phyloP scores from a whole-genome alignment of 2,113 vertebrate genomes.

The Pao palembangensis region DNA sequence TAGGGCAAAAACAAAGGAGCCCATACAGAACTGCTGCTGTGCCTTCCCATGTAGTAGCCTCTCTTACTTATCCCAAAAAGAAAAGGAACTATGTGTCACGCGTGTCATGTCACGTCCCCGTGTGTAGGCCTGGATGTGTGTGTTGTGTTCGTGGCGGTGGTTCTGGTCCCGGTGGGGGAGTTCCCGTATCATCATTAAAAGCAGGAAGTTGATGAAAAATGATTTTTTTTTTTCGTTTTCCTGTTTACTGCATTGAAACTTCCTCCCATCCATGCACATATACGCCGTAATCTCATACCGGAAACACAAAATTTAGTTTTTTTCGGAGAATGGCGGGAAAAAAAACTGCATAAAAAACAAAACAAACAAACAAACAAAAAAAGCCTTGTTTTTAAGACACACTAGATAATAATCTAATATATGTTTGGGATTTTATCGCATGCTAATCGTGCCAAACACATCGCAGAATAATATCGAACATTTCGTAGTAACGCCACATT shows the following conservation, averaged over 20 bases:
- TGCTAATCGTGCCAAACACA: too few relatives aligned
- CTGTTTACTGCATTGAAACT: slow-evolving; percentile 86
- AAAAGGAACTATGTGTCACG: slow-evolving; percentile 33
- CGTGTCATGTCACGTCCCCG: slow-evolving; percentile 19
- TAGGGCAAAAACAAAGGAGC: slow-evolving; percentile 45
- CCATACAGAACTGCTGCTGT: slow-evolving; percentile 26
- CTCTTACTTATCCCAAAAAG: slow-evolving; percentile 17
- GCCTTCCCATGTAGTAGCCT: slow-evolving; percentile 32
- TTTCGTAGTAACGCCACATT: too few relatives aligned
- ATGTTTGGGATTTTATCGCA: too few relatives aligned
- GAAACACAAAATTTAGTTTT: slow-evolving; percentile 15
- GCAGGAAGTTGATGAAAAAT: slow-evolving; percentile 82
- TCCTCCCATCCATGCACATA: slow-evolving; percentile 65
- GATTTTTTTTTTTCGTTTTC: slow-evolving; percentile 77
- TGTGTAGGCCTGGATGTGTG: slow-evolving; percentile 30
- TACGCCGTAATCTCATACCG: neutral
- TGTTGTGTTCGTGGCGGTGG: slow-evolving; percentile 21
- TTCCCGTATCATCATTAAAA: slow-evolving; percentile 66
- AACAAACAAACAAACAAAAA: neutral
- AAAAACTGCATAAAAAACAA: neutral
- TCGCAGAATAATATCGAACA: too few relatives aligned
- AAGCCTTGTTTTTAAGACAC: too few relatives aligned
- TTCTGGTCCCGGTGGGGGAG: slow-evolving; percentile 19
- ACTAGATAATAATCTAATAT: too few relatives aligned
- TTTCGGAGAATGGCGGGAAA: neutral